A percentile compares a stretch with the other conserved stretches of the same genome.
Conservation (phyloP, 2,888 invertebrate species). For the Nasonovia ribisnigri region DNA sequence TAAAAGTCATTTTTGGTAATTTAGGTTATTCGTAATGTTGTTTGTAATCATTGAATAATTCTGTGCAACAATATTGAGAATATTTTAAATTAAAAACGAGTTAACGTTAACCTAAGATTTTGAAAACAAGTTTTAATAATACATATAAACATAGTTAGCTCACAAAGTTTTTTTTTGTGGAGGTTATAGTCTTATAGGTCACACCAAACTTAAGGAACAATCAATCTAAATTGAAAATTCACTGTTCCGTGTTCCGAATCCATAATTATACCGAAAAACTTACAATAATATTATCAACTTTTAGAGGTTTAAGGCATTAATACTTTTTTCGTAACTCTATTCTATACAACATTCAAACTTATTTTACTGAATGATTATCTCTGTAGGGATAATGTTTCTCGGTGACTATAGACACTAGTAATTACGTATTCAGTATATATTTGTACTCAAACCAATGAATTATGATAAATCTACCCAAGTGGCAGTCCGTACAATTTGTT, state of each 20-base stretch:
- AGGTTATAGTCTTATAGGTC: slow-evolving; percentile 17
- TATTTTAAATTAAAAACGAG: background rate
- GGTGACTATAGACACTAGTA: background rate
- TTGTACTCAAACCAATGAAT: background rate
- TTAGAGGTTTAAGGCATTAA: background rate
- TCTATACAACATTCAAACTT: background rate
- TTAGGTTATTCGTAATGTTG: background rate
- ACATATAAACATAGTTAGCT: background rate
- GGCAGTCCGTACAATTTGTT: background rate
- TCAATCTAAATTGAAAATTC: slow-evolving; percentile 36
- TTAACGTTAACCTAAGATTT: background rate
- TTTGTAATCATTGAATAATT: background rate
- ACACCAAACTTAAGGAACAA: background rate
- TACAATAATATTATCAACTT: slow-evolving; percentile 27
- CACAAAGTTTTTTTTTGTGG: slow-evolving; percentile 29
- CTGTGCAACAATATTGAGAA: background rate
- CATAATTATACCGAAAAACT: background rate
- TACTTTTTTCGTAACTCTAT: background rate
- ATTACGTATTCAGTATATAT: background rate
- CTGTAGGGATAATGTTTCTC: background rate
- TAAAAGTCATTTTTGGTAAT: background rate
- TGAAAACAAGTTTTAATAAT: background rate
- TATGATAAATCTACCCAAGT: background rate
- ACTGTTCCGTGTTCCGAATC: background rate
- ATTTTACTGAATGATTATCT: background rate